A percentile compares a stretch with the other conserved stretches of the same genome.
Evolutionary conservation across 1,140 invertebrate genomes (phyloP).

Genomic region (Magallana ariakensis): DNA sequence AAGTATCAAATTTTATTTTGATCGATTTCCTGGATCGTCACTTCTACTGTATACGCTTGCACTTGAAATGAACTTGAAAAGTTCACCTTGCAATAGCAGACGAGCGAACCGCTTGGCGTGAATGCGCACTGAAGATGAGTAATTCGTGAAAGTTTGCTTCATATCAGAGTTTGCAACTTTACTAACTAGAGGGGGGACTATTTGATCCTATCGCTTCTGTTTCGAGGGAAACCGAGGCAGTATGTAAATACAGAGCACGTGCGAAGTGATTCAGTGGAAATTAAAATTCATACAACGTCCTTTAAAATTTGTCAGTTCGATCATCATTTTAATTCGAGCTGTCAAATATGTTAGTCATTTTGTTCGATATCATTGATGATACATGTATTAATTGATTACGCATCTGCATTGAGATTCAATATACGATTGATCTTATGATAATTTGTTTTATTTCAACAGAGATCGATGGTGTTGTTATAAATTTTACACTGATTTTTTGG

Average conservation of each 20-base stretch:
- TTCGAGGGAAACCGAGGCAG: background rate
- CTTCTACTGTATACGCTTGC: background rate
- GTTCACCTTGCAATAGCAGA: background rate
- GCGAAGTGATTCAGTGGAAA: slow-evolving; percentile 12
- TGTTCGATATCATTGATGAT: background rate
- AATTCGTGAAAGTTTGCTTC: background rate
- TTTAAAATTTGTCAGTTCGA: slow-evolving; percentile 8
- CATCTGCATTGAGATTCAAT: slow-evolving; percentile 10
- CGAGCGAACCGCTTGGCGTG: no score
- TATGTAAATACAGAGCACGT: background rate
- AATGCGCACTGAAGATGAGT: background rate
- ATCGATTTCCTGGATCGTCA: background rate
- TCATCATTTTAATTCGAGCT: slow-evolving; percentile 16
- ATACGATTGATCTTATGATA: background rate
- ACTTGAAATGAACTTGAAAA: background rate
- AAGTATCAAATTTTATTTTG: background rate
- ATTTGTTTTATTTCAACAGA: background rate
- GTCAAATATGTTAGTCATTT: background rate
- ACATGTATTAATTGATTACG: slow-evolving; percentile 11
- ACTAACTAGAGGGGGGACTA: no score
- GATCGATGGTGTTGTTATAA: background rate
- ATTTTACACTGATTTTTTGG: background rate
- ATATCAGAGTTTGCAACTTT: background rate
- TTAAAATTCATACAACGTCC: slow-evolving; percentile 22
- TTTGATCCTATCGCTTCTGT: slow-evolving; percentile 5